Conservation (phyloP, 1,140 invertebrate species). For the Drosophila kanapiae region DNA sequence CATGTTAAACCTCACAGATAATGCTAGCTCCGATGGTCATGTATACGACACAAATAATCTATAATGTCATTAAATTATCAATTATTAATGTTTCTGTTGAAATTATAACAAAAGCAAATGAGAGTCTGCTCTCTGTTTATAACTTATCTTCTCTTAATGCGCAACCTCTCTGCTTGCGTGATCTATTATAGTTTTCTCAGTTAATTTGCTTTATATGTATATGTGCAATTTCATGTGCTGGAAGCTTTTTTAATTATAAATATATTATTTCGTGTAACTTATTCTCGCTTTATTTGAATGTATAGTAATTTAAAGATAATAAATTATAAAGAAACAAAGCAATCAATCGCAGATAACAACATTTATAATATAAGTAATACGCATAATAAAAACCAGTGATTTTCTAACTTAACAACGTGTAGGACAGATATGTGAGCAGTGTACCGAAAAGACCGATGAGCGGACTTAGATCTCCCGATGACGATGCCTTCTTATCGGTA, state of each 20-base stretch:
- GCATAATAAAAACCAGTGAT: too few relatives aligned
- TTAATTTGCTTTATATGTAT: not conserved
- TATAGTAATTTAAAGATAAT: too few relatives aligned
- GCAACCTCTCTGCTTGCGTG: not conserved
- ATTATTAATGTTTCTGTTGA: too few relatives aligned
- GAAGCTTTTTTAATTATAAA: not conserved
- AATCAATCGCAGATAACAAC: too few relatives aligned
- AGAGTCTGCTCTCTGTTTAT: not conserved
- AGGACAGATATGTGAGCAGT: not conserved
- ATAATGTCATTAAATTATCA: too few relatives aligned
- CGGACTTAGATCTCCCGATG: not conserved
- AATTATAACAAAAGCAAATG: too few relatives aligned
- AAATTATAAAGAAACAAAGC: too few relatives aligned
- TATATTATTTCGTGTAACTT: not conserved
- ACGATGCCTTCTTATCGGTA: not conserved
- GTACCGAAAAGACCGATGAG: not conserved
- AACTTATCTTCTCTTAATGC: not conserved
- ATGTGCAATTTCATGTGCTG: not conserved
- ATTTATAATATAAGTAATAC: too few relatives aligned
- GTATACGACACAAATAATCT: not conserved
- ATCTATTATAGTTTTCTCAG: not conserved
- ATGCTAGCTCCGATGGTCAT: not conserved
- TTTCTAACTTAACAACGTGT: too few relatives aligned
- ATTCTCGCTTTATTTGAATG: not conserved
- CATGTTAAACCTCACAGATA: not conserved